A percentile compares a stretch with the other conserved stretches of the same genome.
phyloP scores from a whole-genome alignment of 2,113 vertebrate species.

The Plestiodon gilberti region DNA sequence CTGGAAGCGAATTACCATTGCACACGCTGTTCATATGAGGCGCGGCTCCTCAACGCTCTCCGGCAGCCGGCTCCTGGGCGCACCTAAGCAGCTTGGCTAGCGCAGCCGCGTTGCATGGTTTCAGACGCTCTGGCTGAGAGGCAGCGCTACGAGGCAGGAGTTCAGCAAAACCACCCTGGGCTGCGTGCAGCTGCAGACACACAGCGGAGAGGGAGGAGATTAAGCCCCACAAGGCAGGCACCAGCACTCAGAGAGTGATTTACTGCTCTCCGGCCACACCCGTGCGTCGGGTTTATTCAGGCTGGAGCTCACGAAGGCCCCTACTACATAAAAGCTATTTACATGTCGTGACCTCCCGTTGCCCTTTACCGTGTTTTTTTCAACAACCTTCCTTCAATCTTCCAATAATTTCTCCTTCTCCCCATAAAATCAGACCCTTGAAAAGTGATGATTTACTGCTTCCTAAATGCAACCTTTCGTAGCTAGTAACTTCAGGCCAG shows the following conservation, averaged over 20 bases:
- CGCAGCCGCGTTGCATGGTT: background rate
- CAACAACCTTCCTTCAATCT: background rate
- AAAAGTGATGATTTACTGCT: background rate
- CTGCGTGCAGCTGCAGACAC: constrained; percentile 38
- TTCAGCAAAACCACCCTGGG: background rate
- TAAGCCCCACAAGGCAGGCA: background rate
- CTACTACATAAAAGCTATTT: background rate
- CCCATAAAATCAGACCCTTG: background rate
- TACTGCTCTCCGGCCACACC: constrained; percentile 75
- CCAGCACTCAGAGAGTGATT: constrained; percentile 71
- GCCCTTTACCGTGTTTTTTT: background rate
- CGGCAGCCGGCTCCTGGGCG: background rate
- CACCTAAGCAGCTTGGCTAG: background rate
- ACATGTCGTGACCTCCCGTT: constrained; percentile 31
- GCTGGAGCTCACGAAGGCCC: background rate
- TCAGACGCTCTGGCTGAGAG: background rate
- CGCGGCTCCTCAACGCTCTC: background rate
- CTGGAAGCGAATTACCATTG: no score
- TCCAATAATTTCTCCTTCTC: background rate
- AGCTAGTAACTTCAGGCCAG: background rate
- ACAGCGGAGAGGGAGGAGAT: constrained; percentile 14
- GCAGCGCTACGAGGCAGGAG: no score
- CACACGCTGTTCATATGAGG: background rate
- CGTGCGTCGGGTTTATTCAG: constrained; percentile 60
- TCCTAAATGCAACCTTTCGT: background rate